Percentiles rank a stretch among this genome's conserved stretches.
Conservation (phyloP, 2,888 invertebrate genomes). For the Parasteatoda lunata region DNA sequence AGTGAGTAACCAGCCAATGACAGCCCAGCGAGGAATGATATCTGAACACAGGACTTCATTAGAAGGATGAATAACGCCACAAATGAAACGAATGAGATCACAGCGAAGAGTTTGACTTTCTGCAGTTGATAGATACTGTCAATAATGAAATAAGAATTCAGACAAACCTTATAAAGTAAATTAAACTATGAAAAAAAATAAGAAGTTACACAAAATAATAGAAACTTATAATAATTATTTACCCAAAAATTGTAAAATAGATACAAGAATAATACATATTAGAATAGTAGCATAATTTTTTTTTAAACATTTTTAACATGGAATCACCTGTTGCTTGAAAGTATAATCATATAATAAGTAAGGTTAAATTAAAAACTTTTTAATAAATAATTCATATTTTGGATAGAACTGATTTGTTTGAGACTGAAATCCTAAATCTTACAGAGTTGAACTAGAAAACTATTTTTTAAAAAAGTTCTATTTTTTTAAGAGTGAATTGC, state of each 20-base stretch:
- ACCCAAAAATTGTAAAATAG: too few species aligned
- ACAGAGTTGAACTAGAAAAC: too few species aligned
- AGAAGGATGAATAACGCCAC: slow-evolving; percentile 93
- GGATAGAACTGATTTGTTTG: too few species aligned
- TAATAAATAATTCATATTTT: too few species aligned
- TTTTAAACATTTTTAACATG: neutral
- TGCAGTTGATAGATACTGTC: slow-evolving; percentile 89
- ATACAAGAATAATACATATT: too few species aligned
- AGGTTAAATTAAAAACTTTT: neutral
- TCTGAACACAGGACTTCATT: slow-evolving; percentile 95
- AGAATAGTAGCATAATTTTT: neutral
- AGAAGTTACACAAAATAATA: neutral
- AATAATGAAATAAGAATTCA: too few species aligned
- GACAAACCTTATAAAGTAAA: slow-evolving; percentile 64
- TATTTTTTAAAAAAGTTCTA: too few species aligned
- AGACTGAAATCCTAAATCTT: too few species aligned
- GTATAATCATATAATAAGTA: neutral
- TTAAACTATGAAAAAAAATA: neutral
- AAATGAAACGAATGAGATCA: slow-evolving; percentile 94
- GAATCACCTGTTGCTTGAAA: neutral
- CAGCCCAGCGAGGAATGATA: slow-evolving; percentile 95
- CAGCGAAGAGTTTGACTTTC: slow-evolving; percentile 93
- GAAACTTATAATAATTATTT: too few species aligned
- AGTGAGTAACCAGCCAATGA: slow-evolving; percentile 93
- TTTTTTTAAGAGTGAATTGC: too few species aligned